Conservation (phyloP, 2,888 invertebrate species). For the Oscheius myriophilus region DNA sequence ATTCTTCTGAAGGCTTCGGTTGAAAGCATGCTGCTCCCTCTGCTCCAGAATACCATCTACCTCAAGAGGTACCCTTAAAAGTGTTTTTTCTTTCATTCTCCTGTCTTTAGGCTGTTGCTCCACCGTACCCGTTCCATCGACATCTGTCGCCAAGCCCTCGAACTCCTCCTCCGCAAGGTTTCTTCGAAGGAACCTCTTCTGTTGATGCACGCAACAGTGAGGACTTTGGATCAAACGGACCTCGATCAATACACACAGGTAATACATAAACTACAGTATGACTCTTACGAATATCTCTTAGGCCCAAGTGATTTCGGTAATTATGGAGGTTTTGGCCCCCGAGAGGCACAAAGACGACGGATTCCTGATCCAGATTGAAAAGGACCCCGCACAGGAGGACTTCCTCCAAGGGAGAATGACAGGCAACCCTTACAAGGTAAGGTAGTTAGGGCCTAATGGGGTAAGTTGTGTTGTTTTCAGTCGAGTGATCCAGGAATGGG, state of each 20-base stretch:
- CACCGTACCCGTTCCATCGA: constrained; percentile 37
- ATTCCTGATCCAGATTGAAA: constrained; percentile 93
- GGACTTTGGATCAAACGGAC: constrained; percentile 30
- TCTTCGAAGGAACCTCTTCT: constrained; percentile 38
- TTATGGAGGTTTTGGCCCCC: constrained; percentile 84
- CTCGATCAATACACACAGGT: constrained; percentile 29
- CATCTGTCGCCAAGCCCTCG: constrained; percentile 39
- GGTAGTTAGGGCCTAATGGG: not conserved
- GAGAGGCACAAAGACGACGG: constrained; percentile 92
- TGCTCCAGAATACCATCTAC: constrained; percentile 51
- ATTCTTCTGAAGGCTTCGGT: constrained; percentile 47
- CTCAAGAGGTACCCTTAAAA: constrained; percentile 30
- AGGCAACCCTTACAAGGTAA: constrained; percentile 90
- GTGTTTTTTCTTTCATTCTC: too few species aligned
- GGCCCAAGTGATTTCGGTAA: constrained; percentile 50
- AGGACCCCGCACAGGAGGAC: constrained; percentile 98
- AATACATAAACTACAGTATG: not conserved
- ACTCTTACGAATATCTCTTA: constrained; percentile 6
- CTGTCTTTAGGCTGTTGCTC: constrained; percentile 7
- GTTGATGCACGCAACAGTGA: constrained; percentile 40
- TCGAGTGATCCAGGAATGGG: constrained; percentile 92
- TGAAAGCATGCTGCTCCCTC: constrained; percentile 43
- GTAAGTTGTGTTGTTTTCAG: constrained; percentile 8
- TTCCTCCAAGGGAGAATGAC: constrained; percentile 88
- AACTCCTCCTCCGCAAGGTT: constrained; percentile 38